Evolutionary conservation across 2,888 invertebrate species (phyloP), one percentile per base, ranked within the genome.

Genomic region (Rhingia rostrata): DNA sequence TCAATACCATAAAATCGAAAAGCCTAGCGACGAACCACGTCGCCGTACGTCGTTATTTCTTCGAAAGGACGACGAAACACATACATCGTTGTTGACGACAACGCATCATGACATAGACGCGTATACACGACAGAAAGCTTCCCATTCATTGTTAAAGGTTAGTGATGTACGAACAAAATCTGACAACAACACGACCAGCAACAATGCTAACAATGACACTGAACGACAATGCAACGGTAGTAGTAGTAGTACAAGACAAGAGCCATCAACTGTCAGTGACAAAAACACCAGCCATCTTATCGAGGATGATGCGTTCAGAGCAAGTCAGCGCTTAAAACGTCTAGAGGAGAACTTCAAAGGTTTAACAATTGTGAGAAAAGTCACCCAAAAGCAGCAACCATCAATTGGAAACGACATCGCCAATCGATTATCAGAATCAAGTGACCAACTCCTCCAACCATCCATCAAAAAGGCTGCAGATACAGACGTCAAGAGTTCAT

Each of bases 261-360:
- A 83, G 84, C 74, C 87, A 88, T 85, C 88, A 87, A 87, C 88
- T 88, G 77, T 75, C 83, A 86, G 86, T 86, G 86, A 90, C 88
- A 88, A 83, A 73, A 74, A 58, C 63, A 79, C 5, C 74, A 75
- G 85, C 72, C 80, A 83, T 69, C 67, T 79, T 72, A 74, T 75
- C 39, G 78, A 86, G 77, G 86, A 86, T 33, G 87, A 87, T 85
- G 86, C 88, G 47, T 92, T 92, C 86, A 92, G 92, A 87, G 91
- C 91, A 56, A 92, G 91, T 87, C 92, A 92, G 67, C 90, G 93
- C 60, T 88, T 93, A 70, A 93, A 93, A 87, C 91, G 92, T 74
- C 88, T 93, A 67, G 93, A 93, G 88, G 90, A 91, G 86, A 90
- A 91, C 88, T 91, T 91, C 87, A 90, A 90, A 88, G 90, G 89